Percentiles rank a stretch among this genome's conserved stretches.
Conservation (phyloP, 2,888 invertebrate genomes). For the Lithophane socia region DNA sequence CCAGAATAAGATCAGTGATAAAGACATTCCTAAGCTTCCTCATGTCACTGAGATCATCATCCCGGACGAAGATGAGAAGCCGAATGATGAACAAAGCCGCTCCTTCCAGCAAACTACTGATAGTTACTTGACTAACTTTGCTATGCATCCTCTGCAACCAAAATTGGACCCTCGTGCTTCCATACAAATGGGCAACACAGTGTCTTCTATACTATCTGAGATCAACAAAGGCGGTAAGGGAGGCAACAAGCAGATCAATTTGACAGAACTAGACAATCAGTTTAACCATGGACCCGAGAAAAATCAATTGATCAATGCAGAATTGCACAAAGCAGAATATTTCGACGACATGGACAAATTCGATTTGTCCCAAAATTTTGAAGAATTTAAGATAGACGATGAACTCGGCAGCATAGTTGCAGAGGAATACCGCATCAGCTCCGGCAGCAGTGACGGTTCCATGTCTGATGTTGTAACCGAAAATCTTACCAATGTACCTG, state of each 20-base stretch:
- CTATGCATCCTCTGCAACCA: constrained; percentile 84
- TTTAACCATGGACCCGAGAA: constrained; percentile 83
- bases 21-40: constrained; percentile 93
- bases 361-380: constrained; percentile 94
- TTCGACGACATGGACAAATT: constrained; percentile 91
- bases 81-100: constrained; percentile 80
- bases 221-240: constrained; percentile 89
- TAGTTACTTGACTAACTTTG: constrained; percentile 84
- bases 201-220: constrained; percentile 91
- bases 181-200: constrained; percentile 91
- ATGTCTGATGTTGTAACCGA: constrained; percentile 86
- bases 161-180: constrained; percentile 89
- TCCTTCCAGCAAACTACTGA: constrained; percentile 82
- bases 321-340: constrained; percentile 85
- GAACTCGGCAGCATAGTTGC: constrained; percentile 90
- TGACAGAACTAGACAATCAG: constrained; percentile 86
- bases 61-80: constrained; percentile 91
- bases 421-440: constrained; percentile 89
- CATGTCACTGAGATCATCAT: constrained; percentile 94
- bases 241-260: constrained; percentile 84
- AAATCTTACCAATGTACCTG: constrained; percentile 83
- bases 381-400: constrained; percentile 95
- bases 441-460: constrained; percentile 88
- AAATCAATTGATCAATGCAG: constrained; percentile 73
- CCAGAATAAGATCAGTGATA: constrained; percentile 87